Evolutionary conservation across 30 jellyfish, hydroid and myxozoan species (phyloP).

Genomic region (Nemopilema nomurai): DNA sequence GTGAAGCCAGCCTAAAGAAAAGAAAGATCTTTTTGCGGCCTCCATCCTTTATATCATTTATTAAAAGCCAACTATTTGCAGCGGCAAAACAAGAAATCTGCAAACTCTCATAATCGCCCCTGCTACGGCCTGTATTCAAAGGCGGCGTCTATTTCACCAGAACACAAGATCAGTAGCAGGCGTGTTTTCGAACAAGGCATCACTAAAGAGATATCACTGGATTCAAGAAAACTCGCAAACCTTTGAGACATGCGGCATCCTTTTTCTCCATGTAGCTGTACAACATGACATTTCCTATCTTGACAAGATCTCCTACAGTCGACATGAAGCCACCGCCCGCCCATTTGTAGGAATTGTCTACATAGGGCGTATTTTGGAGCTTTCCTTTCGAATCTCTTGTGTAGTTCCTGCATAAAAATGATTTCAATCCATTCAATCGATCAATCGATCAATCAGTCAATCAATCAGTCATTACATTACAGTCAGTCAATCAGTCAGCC

Average conservation of each 20-base stretch:
- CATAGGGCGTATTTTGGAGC: conserved; percentile 71
- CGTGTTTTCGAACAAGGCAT: neutral
- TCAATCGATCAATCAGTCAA: no score
- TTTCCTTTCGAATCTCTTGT: conserved; percentile 57
- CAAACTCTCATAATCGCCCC: no score
- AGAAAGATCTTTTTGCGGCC: no score
- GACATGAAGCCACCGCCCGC: conserved; percentile 91
- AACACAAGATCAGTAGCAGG: neutral
- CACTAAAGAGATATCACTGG: neutral
- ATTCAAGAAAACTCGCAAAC: neutral
- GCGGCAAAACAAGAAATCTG: no score
- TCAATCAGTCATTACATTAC: no score
- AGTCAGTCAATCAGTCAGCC: neutral
- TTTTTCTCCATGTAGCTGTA: conserved; percentile 11
- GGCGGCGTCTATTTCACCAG: no score
- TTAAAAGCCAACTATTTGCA: no score
- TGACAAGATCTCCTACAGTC: conserved; percentile 53
- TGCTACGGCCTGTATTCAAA: no score
- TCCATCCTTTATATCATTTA: no score
- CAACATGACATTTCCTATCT: conserved; percentile 66
- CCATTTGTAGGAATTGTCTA: conserved; percentile 77
- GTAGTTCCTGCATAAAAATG: conserved; percentile 34
- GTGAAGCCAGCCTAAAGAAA: no score
- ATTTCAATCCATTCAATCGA: neutral
- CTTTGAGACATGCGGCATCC: neutral